Base-by-base conservation (phyloP, 1,140 invertebrate genomes). In the Danaus melanippus region DNA sequence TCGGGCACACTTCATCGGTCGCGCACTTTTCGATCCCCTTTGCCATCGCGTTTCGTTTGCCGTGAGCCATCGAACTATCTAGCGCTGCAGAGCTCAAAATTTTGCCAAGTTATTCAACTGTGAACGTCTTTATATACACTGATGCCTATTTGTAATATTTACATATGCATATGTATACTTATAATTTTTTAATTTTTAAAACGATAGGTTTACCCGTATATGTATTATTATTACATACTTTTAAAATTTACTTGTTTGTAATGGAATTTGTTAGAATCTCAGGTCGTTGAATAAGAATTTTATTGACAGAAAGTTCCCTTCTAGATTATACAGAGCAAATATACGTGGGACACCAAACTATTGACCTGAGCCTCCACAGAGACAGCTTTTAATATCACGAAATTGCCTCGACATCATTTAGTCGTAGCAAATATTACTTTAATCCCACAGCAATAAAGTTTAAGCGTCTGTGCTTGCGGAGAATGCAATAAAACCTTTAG, bases 401-500 rank as follows among this genome's bases (percentile, higher is more conserved):
- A 84, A 86, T 84, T 84, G 77, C 79, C 75, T 72, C 77, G 69
- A 77, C 79, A 84, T 82, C 79, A 84, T 85, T 84, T 79, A 83
- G 79, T 66, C 64, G 76, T 74, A 76, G 80, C 80, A 84, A 86
- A 84, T 86, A 84, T 84, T 81, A 85, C 84, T 84, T 84, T 84
- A 86, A 86, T 86, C 79, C 75, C 66, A 79, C 63, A 78, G 80
- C 77, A 79, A 84, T 86, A 86, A 86, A 84, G 81, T 84, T 86
- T 84, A 84, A 84, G 81, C 76, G 74, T 78, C 80, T 79, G 77
- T 79, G 81, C 80, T 84, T 83, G 77, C 73, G 71, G 71, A 71
- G 81, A 84, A 84, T 79, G 84, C 78, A 86, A 86, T 86, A 86
- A 86, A 84, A 84, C 77, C 80, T 78, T 81, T 78, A 70, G 75